Evolutionary conservation across 2,888 invertebrate genomes (phyloP).

Genomic region (Dendrolimus pini): DNA sequence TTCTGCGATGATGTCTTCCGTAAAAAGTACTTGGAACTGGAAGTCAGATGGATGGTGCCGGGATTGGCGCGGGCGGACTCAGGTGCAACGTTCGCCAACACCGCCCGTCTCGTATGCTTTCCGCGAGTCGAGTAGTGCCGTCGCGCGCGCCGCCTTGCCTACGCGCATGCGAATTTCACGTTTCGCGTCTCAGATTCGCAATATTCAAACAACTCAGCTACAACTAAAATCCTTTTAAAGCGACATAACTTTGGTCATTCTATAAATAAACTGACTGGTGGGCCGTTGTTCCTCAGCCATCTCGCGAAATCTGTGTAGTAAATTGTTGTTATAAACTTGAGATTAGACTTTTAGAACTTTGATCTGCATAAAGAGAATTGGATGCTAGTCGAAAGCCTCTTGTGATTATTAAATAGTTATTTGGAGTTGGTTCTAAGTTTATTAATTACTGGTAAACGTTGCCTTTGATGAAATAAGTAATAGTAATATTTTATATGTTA

Average conservation of each 20-base stretch:
- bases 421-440: too few relatives aligned
- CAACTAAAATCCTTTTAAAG: constrained; percentile 43
- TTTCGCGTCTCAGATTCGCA: constrained; percentile 43
- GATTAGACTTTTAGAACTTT: constrained; percentile 31
- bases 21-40: constrained; percentile 32
- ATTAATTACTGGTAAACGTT: too few relatives aligned
- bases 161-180: constrained; percentile 62
- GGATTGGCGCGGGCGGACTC: constrained; percentile 41
- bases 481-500: too few relatives aligned
- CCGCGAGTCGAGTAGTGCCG: constrained; percentile 43
- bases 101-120: constrained; percentile 13
- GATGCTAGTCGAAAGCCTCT: constrained; percentile 26
- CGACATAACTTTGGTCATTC: constrained; percentile 28
- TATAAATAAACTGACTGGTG: constrained; percentile 44
- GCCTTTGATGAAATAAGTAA: too few relatives aligned
- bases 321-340: constrained; percentile 25
- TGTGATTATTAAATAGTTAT: constrained; percentile 28
- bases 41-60: constrained; percentile 22
- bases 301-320: constrained; percentile 40
- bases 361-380: constrained; percentile 34
- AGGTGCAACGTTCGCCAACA: constrained; percentile 56
- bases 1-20: constrained; percentile 25
- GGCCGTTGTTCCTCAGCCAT: constrained; percentile 23
- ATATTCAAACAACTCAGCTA: constrained; percentile 34
- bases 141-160: constrained; percentile 60